Evolutionary conservation across 2,888 invertebrate species (phyloP).

Genomic region (Galerucella nymphaeae): DNA sequence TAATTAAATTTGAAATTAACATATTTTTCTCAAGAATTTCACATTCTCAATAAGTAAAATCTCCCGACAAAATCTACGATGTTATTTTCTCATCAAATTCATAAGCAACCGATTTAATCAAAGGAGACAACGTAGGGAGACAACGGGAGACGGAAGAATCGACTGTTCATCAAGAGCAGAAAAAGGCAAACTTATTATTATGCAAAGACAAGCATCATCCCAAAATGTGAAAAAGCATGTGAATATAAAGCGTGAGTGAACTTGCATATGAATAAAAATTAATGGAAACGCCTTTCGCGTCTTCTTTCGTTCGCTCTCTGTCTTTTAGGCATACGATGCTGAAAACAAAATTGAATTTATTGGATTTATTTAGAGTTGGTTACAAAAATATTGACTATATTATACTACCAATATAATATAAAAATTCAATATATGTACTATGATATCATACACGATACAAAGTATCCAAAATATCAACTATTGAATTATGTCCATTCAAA

Average conservation of each 20-base stretch:
- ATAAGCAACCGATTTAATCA: neutral
- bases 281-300: conserved; percentile 21
- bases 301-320: neutral
- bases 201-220: conserved; percentile 29
- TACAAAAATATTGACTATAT: too few species aligned
- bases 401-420: too few species aligned
- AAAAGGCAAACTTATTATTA: conserved; percentile 29
- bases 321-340: neutral
- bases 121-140: neutral
- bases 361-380: too few species aligned
- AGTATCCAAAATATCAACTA: too few species aligned
- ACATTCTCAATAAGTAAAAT: too few species aligned
- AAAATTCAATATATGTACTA: too few species aligned
- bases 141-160: conserved; percentile 12
- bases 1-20: too few species aligned
- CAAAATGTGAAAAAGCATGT: conserved; percentile 27
- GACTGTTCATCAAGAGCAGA: conserved; percentile 17
- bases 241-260: conserved; percentile 32
- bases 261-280: conserved; percentile 33
- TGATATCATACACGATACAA: too few species aligned
- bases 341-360: too few species aligned
- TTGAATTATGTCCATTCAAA: too few species aligned
- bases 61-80: too few species aligned
- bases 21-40: too few species aligned
- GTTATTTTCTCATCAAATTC: neutral